These are phyloP conservation scores for Jordanella pulchra DNA, from an alignment of 2,797 vertebrate genomes.

Conservation along the genomic window DNA sequence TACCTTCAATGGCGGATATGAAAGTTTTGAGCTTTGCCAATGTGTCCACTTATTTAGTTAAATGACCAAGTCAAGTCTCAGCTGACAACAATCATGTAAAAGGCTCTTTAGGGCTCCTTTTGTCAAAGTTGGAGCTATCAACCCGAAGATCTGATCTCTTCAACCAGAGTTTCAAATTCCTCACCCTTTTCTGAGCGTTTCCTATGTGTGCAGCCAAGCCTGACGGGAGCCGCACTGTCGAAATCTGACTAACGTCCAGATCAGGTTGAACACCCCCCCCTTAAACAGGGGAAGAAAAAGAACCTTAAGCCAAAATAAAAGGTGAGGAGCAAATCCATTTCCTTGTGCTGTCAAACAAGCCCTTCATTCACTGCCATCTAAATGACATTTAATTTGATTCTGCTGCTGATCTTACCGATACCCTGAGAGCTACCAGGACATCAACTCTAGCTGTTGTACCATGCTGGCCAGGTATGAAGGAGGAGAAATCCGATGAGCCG, in stretches of 20 bases:
- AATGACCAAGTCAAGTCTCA: constrained; percentile 35
- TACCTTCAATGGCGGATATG: constrained; percentile 22
- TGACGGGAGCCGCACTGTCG: constrained; percentile 73
- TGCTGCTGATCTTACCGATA: constrained; percentile 81
- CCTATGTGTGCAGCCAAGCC: constrained; percentile 77
- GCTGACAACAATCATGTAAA: constrained; percentile 68
- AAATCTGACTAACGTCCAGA: constrained; percentile 80
- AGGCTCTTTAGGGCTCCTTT: constrained; percentile 70
- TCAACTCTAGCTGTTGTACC: constrained; percentile 73
- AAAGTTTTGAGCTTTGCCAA: constrained; percentile 13
- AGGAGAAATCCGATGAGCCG: constrained; percentile 76
- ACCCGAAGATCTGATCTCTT: constrained; percentile 69
- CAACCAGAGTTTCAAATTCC: constrained; percentile 77
- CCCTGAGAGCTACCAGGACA: constrained; percentile 80
- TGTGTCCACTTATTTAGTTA: constrained; percentile 37
- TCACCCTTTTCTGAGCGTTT: constrained; percentile 73
- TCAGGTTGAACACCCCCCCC: constrained; percentile 76
- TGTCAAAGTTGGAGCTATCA: constrained; percentile 75
- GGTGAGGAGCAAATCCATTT: constrained; percentile 81
- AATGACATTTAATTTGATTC: constrained; percentile 87
- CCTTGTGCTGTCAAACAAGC: constrained; percentile 82
- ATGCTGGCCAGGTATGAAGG: constrained; percentile 72
- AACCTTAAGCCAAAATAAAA: constrained; percentile 81
- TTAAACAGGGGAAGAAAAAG: constrained; percentile 77
- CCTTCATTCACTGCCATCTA: constrained; percentile 81